These are phyloP conservation scores for Thunnus albacares DNA, from an alignment of 2,797 vertebrate genomes.

Conservation along the genomic window DNA sequence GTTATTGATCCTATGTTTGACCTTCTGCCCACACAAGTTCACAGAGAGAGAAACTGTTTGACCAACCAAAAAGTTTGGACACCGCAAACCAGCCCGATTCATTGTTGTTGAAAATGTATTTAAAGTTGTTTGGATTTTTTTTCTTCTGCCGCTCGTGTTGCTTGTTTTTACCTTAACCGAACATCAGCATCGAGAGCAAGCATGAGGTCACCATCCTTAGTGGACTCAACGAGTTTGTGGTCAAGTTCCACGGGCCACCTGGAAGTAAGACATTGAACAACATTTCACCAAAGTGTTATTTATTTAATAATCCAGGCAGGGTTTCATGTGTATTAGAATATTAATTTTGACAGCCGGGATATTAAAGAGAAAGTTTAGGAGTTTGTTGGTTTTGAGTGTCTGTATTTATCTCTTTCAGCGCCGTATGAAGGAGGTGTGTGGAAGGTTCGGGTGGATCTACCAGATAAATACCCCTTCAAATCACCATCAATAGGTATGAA, in stretches of 20 bases:
- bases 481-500: conserved; percentile 96
- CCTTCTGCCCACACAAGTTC: conserved; percentile 30
- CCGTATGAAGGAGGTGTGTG: conserved; percentile 97
- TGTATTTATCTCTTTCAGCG: conserved; percentile 79
- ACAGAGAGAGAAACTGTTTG: not conserved
- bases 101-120: not conserved
- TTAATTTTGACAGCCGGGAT: not conserved
- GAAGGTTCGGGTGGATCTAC: conserved; percentile 98
- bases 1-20: conserved; percentile 43
- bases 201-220: conserved; percentile 97
- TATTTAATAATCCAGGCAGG: not conserved
- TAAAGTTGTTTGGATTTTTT: not conserved
- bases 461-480: conserved; percentile 99
- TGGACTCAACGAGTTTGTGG: conserved; percentile 97
- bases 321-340: not conserved
- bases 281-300: not conserved
- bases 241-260: conserved; percentile 97
- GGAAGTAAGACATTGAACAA: conserved; percentile 89
- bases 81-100: not conserved
- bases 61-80: not conserved
- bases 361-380: not conserved
- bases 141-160: not conserved
- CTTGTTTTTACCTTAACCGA: conserved; percentile 83
- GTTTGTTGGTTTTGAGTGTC: not conserved
- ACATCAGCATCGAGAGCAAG: conserved; percentile 94